Evolutionary conservation across 92 coral and sea anemone genomes (phyloP), one percentile per base, ranked within the genome.

Genomic region (Epizoanthus scotinus): DNA sequence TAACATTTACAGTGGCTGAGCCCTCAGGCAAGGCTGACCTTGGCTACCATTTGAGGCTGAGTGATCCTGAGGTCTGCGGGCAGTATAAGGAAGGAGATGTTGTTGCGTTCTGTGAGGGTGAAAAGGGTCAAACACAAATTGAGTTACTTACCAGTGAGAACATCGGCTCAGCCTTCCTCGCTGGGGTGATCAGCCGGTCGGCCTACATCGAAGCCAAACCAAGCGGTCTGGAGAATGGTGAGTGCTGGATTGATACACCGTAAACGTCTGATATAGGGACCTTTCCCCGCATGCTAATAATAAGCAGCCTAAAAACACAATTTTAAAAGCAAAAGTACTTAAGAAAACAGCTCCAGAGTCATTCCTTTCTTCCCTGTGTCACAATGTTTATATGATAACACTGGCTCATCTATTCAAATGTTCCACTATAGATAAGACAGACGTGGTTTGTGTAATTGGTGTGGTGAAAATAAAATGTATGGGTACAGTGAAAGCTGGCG

Each of bases 391-490:
- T 14, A 8, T 2, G 0, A 44, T 44, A 6, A 44, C 36, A 40
- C 27, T 3, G 40, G 40, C 27, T 40, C 26, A 6, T 5, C 29
- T 24, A 8, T 29, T 15, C 2, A n/a, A n/a, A 19, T 59, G 12
- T 75, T 2, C 22, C n/a, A 59, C 52, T 60, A 27, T 52, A 90
- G 94, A 57, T 27, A 67, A 54, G 17, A 89, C 95, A 0, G 99
- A 93, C 69, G 89, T 92, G 53, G 93, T 95, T 28, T 95, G 99
- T 49, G 99, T 95, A n/a, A 95, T 95, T 55, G 99, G 99, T 12
- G 95, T 95, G 2, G 97, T 95, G 53, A 87, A 89, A 40, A 92
- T 95, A 2, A 95, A 91, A 49, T 87, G 94, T 68, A 73, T 87
- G 25, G 98, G 99, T 2, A 73, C 92, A 13, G 95, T 95, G 17